Evolutionary conservation across 2,113 vertebrate genomes (phyloP).

Genomic region (Triplophysa tibetana): DNA sequence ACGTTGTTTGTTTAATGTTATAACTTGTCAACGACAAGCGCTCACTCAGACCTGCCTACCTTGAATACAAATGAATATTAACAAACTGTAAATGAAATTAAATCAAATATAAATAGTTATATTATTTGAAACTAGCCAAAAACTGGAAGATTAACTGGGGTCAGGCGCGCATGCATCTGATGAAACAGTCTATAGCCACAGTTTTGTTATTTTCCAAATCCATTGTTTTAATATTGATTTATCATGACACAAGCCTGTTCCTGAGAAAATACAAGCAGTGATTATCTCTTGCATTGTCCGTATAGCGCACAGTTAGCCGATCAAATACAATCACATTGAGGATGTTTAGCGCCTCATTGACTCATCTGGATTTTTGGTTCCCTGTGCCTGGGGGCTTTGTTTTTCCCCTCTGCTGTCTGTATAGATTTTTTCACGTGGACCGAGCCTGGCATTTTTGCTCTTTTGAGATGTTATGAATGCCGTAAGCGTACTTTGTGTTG

Average conservation of each 20-base stretch:
- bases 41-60: too few relatives aligned
- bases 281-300: not conserved
- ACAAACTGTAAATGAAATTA: too few relatives aligned
- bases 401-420: slow-evolving; percentile 19
- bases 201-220: not conserved
- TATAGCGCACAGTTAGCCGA: not conserved
- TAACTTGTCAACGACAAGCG: too few relatives aligned
- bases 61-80: too few relatives aligned
- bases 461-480: not conserved
- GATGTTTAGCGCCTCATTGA: not conserved
- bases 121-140: too few relatives aligned
- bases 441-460: slow-evolving; percentile 3
- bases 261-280: not conserved
- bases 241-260: not conserved
- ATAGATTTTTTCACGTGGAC: not conserved
- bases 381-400: slow-evolving; percentile 22
- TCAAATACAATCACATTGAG: not conserved
- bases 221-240: not conserved
- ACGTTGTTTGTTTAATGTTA: too few relatives aligned
- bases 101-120: too few relatives aligned
- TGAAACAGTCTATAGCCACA: too few relatives aligned
- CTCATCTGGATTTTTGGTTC: slow-evolving; percentile 31
- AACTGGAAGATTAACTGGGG: too few relatives aligned
- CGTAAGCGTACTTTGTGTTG: too few relatives aligned
- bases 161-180: too few relatives aligned